Evolutionary conservation across 2,113 vertebrate species (phyloP), one percentile per base, ranked within the genome.

Genomic region (Percopsis transmontana): DNA sequence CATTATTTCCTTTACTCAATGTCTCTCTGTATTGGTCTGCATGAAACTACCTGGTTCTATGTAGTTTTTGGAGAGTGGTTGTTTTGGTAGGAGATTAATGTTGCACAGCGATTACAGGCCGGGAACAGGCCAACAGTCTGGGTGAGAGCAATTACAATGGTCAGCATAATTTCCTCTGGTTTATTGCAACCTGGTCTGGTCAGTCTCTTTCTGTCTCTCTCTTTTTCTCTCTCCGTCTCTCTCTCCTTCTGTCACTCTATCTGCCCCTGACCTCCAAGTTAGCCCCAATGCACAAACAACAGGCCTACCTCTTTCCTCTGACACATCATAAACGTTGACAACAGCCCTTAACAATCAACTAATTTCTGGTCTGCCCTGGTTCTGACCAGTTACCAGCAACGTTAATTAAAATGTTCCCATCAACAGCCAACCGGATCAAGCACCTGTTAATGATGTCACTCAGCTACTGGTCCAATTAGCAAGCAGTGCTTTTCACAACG

Each of bases 371-470:
- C 61, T 67, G 74, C 18, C 0, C 52, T 51, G 48, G 16, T 2
- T 21, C 8, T 40, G 72, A 67, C 12, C 51, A 8, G 38, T 70
- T 63, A 66, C 41, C 41, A 5, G 39, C 44, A 40, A 5, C 33
- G 38, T 79, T 79, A 79, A 86, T 88, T 77, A 68, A 86, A 87
- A 80, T 76, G 63, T 86, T 86, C 81, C 80, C 83, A 81, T 81
- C 80, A 77, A 47, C 74, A 19, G 64, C 55, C 61, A 21, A 77
- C 81, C 72, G 79, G 79, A 85, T 56, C 68, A 88, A 72, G 79
- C 85, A 91, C 90, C 90, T 90, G 87, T 87, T 87, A 87, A 90
- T 87, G 84, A 89, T 89, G 87, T 85, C 82, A 90, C 79, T 80
- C 68, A 20, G 81, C 85, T 89, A 85, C 85, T 40, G 78, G 38